Base-by-base conservation (phyloP, 2,888 invertebrate genomes). In the Dicyrtomina minuta region DNA sequence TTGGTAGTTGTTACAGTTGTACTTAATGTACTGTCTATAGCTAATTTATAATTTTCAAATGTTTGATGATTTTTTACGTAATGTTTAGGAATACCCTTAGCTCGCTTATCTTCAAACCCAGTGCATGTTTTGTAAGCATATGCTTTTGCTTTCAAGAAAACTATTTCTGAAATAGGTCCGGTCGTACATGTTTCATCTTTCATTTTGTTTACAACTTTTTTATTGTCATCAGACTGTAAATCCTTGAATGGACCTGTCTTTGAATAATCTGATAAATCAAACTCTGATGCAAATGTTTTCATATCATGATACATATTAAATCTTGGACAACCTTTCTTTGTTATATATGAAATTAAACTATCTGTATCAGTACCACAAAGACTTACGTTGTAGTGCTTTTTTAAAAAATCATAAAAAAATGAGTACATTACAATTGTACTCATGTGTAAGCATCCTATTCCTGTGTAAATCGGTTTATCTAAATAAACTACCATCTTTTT, bases 191-290 rank as follows among this genome's bases (percentile, higher is more conserved):
- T 1, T 72, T 80, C 79, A 68, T 80, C 79, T 72, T 80, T 80
- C 70, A 79, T 77, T n/a, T n/a, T n/a, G n/a, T n/a, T n/a, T n/a
- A 77, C 76, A 15, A 79, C 79, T 20, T 79, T 27, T n/a, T n/a
- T n/a, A n/a, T n/a, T n/a, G n/a, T n/a, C n/a, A n/a, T n/a, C n/a
- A n/a, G n/a, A n/a, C n/a, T n/a, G n/a, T n/a, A n/a, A n/a, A n/a
- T n/a, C n/a, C n/a, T n/a, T n/a, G n/a, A n/a, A n/a, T n/a, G n/a
- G n/a, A n/a, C n/a, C 77, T 49, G 68, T 61, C 61, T 70, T 60
- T 12, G 78, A 75, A 10, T 79, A 80, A 49, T 79, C 76, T 55
- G 72, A 72, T 5, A 78, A 75, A 69, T 79, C 75, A 60, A 79
- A 79, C 17, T 3, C 1, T 8, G 24, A n/a, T 26, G 12, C 2